Evolutionary conservation across 2,113 vertebrate genomes (phyloP).

Genomic region (Conger conger): DNA sequence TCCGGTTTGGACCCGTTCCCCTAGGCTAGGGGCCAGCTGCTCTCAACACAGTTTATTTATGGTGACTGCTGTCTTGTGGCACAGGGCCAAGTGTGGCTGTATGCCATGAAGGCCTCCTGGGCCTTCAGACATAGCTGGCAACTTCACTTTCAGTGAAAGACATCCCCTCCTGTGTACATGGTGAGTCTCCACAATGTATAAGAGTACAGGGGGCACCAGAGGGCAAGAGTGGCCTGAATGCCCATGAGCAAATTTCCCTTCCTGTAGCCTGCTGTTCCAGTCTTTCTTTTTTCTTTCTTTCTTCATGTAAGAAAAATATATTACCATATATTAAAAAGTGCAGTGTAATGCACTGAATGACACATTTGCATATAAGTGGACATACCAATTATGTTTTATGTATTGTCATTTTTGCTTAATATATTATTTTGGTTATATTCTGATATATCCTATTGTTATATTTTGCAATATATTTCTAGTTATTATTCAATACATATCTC

Average conservation of each 20-base stretch:
- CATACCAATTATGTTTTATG: no score
- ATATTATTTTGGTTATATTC: no score
- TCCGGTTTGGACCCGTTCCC: background rate
- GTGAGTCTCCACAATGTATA: conserved; percentile 23
- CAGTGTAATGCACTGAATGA: no score
- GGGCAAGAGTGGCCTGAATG: background rate
- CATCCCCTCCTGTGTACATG: background rate
- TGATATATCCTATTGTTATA: no score
- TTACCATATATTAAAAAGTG: no score
- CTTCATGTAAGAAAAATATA: background rate
- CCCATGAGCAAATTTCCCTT: background rate
- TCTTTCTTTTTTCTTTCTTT: conserved; percentile 19
- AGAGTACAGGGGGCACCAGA: background rate
- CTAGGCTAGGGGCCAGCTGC: background rate
- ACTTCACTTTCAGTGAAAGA: conserved; percentile 44
- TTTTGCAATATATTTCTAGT: no score
- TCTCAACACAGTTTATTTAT: conserved; percentile 68
- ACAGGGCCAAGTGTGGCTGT: conserved; percentile 53
- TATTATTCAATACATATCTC: no score
- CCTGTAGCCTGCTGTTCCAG: background rate
- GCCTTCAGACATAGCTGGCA: conserved; percentile 38
- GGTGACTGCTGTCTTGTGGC: conserved; percentile 56
- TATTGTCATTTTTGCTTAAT: no score
- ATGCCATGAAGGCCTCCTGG: conserved; percentile 54
- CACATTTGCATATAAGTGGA: no score